phyloP scores from a whole-genome alignment of 2,797 vertebrate species.

The Furcifer pardalis region DNA sequence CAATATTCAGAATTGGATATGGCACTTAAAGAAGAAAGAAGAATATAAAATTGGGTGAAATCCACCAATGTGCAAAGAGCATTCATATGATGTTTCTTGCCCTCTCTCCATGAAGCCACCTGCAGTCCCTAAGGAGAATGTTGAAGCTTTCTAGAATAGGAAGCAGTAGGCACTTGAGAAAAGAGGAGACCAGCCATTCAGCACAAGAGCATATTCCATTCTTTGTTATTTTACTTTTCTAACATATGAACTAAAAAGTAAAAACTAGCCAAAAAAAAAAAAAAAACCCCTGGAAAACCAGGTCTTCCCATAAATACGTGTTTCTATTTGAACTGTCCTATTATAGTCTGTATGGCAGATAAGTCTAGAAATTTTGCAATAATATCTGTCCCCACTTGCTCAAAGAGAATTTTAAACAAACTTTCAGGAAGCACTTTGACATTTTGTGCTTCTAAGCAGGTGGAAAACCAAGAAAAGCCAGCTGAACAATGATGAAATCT shows the following conservation, averaged over 20 bases:
- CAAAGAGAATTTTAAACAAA: neutral
- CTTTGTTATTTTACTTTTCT: neutral
- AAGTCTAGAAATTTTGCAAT: neutral
- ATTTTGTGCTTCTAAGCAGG: neutral
- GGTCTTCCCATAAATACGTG: neutral
- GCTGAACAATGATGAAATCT: constrained; percentile 1
- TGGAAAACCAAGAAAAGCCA: neutral
- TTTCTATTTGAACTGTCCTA: constrained; percentile 24
- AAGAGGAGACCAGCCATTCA: neutral
- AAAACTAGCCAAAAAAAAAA: neutral
- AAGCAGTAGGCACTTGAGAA: too few relatives aligned
- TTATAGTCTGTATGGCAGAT: neutral
- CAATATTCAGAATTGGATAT: too few relatives aligned
- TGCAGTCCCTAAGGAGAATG: neutral
- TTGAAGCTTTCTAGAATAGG: neutral
- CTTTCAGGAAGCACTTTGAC: constrained; percentile 3
- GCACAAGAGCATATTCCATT: too few relatives aligned
- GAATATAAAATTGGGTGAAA: neutral
- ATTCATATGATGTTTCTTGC: neutral
- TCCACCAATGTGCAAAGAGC: neutral
- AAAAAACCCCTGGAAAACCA: constrained; percentile 5
- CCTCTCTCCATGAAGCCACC: too few relatives aligned
- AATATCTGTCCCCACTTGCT: neutral
- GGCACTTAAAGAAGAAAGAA: too few relatives aligned
- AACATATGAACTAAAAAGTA: neutral